phyloP scores from a whole-genome alignment of 2,113 vertebrate species.

The Neomonachus schauinslandi region DNA sequence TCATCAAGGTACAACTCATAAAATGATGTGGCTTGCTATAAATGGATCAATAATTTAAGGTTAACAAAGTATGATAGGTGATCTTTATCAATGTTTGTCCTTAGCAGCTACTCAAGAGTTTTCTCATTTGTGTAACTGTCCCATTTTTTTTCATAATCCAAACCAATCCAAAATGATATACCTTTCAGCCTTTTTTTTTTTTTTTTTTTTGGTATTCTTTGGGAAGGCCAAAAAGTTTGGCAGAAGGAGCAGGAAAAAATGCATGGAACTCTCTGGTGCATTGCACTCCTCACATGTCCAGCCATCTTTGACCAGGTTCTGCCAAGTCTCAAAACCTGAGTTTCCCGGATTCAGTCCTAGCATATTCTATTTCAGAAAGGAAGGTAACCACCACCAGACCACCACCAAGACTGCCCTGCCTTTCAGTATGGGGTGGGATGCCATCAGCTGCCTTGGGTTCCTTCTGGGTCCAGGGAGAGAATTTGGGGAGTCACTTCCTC shows the following conservation, averaged over 20 bases:
- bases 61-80: constrained; percentile 1
- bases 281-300: not conserved
- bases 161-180: constrained; percentile 4
- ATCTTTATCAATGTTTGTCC: not conserved
- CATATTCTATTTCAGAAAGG: not conserved
- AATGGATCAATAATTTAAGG: constrained; percentile 7
- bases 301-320: not conserved
- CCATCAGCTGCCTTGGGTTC: constrained; percentile 58
- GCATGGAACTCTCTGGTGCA: not conserved
- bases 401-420: constrained; percentile 84
- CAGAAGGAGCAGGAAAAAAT: not conserved
- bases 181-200: not conserved
- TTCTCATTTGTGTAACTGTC: not conserved
- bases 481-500: constrained; percentile 33
- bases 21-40: not conserved
- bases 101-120: not conserved
- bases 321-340: constrained; percentile 10
- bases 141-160: not conserved
- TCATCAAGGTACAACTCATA: not conserved
- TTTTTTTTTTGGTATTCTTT: not conserved
- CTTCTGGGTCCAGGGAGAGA: constrained; percentile 64
- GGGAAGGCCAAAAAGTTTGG: not conserved
- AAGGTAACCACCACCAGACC: not conserved
- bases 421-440: constrained; percentile 89
- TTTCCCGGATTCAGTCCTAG: not conserved